Evolutionary conservation across 2,888 invertebrate genomes (phyloP), one percentile per base, ranked within the genome.

Genomic region (Apomyelois bistriatella): DNA sequence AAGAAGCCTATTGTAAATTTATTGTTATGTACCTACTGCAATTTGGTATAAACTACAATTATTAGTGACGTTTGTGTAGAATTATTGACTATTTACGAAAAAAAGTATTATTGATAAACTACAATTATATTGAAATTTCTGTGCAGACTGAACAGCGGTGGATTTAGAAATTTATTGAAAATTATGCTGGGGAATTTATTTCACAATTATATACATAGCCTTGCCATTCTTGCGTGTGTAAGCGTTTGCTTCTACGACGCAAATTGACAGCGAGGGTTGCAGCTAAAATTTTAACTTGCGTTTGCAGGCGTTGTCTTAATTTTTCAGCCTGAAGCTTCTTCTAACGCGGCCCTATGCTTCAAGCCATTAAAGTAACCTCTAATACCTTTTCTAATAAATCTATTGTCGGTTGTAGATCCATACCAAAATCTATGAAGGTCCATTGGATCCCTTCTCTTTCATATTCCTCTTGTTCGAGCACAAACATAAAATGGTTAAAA

Each of bases 401-500:
- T 88, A 98, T 98, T 82, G 97, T 97, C 66, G 95, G 92, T 90
- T 96, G 96, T 76, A 98, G 94, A 86, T 98, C 97, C 94, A 97
- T 94, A 91, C 97, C 97, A 88, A 98, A 98, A 93, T 98, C 97
- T 86, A 98, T 97, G 89, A 97, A 98, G 70, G 93, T 94, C 98
- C 98, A 98, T 72, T 92, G 91, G 82, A 98, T 96, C 74, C 96
- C 96, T 91, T 98, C 97, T 73, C 95, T 93, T 90, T 96, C 96
- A 92, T 98, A 98, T 81, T 98, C 97, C 85, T 98, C 97, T 92
- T 98, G 97, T 91, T 98, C 97, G 89, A 98, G 92, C 70, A 98
- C 94, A 91, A 98, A 98, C 97, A 98, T 97, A 92, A 96, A 94
- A 86, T 98, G 97, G 90, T 98, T 98, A 94, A 97, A 98, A 92